These are phyloP conservation scores for Opisthocomus hoazin DNA, from an alignment of 2,113 vertebrate genomes.

Conservation along the genomic window DNA sequence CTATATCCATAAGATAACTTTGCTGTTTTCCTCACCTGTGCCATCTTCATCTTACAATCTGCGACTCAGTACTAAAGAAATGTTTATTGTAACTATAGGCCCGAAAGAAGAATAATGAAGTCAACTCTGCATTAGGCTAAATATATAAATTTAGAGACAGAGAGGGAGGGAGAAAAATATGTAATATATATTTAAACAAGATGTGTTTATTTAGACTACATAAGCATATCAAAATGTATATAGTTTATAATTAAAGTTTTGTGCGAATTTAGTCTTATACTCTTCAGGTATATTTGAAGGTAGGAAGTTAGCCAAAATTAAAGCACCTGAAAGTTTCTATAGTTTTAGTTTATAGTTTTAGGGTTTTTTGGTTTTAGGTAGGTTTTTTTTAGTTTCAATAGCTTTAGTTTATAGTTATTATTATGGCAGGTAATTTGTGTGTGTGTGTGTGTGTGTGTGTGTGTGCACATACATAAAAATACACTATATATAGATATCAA, in stretches of 20 bases:
- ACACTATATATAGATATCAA: background rate
- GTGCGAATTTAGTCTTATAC: background rate
- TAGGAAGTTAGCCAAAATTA: background rate
- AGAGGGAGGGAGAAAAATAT: background rate
- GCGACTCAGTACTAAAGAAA: background rate
- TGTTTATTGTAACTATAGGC: background rate
- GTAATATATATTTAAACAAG: background rate
- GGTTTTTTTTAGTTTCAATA: no score
- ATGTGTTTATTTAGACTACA: background rate
- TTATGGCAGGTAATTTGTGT: background rate
- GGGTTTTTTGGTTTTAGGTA: no score
- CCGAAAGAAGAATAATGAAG: background rate
- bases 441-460: rapidly evolving
- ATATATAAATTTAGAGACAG: background rate
- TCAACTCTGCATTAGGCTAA: background rate
- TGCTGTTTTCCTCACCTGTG: background rate
- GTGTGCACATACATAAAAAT: background rate
- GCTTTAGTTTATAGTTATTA: no score
- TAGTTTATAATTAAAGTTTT: background rate
- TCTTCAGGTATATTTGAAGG: background rate
- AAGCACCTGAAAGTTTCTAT: background rate
- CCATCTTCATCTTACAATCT: background rate
- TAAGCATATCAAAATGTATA: background rate
- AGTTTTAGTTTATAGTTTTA: no score
- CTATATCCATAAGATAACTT: background rate